Evolutionary conservation across 2,797 vertebrate genomes (phyloP).

Genomic region (Nothura maculosa): DNA sequence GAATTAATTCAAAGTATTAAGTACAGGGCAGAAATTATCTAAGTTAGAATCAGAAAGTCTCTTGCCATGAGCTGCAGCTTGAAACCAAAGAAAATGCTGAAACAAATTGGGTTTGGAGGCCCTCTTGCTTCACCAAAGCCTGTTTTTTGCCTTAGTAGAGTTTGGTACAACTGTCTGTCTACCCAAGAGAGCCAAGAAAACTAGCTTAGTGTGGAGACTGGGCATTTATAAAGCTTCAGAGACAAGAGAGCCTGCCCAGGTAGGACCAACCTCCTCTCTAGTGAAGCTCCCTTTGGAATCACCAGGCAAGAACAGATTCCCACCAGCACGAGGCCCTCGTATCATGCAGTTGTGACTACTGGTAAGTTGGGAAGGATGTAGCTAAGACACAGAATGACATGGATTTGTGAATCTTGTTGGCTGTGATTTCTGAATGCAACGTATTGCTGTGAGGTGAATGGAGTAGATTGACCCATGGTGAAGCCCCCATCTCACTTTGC

Average conservation of each 20-base stretch:
- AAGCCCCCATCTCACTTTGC: not conserved
- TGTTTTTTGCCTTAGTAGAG: not conserved
- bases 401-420: not conserved
- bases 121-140: not conserved
- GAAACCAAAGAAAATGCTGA: not conserved
- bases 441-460: not conserved
- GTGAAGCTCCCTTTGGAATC: not conserved
- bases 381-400: not conserved
- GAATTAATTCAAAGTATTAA: constrained; percentile 6
- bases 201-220: not conserved
- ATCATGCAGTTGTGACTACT: not conserved
- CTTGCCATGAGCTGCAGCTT: not conserved
- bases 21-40: not conserved
- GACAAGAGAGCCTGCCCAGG: not conserved
- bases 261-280: not conserved
- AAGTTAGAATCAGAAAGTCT: not conserved
- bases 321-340: not conserved
- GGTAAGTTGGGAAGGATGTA: not conserved
- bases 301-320: not conserved
- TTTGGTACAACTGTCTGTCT: too few relatives aligned
- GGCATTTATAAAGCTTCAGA: not conserved
- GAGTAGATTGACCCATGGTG: not conserved
- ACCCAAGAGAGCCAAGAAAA: not conserved
- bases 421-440: not conserved
- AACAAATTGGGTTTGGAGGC: not conserved